Percentiles rank a stretch among this genome's conserved stretches.
These are phyloP conservation scores for Spheniscus humboldti DNA, from an alignment of 2,797 vertebrate species.

Conservation along the genomic window DNA sequence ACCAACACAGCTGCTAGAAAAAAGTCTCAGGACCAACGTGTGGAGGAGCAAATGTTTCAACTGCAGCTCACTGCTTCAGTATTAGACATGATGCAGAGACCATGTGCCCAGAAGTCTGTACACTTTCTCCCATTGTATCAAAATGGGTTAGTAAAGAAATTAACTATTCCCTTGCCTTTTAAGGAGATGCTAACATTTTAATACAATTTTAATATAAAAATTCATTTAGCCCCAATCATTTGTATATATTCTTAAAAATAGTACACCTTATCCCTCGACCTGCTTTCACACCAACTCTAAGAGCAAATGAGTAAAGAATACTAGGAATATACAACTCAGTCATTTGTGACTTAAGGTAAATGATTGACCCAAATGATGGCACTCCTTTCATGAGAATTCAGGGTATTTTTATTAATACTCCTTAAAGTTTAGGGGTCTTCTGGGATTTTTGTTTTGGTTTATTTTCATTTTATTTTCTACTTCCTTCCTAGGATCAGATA, in stretches of 20 bases:
- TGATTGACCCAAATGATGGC: background rate
- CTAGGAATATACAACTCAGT: background rate
- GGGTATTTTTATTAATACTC: background rate
- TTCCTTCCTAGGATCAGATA: background rate
- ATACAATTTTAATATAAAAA: background rate
- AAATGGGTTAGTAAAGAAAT: background rate
- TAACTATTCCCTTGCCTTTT: background rate
- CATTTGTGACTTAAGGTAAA: background rate
- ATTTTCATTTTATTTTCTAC: background rate
- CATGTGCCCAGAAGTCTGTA: background rate
- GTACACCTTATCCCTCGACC: rapidly evolving
- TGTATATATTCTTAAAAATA: background rate
- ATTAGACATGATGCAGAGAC: background rate
- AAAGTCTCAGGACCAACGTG: background rate
- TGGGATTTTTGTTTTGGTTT: background rate
- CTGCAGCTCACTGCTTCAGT: background rate
- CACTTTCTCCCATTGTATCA: rapidly evolving
- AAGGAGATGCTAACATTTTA: background rate
- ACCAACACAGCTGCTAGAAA: background rate
- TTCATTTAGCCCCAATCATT: background rate
- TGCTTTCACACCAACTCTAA: background rate
- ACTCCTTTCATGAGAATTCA: background rate
- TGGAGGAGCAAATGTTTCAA: background rate
- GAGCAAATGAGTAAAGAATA: background rate
- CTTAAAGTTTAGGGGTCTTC: background rate